Evolutionary conservation across 2,888 invertebrate genomes (phyloP).

Genomic region (Pseudeuparius sepicola): DNA sequence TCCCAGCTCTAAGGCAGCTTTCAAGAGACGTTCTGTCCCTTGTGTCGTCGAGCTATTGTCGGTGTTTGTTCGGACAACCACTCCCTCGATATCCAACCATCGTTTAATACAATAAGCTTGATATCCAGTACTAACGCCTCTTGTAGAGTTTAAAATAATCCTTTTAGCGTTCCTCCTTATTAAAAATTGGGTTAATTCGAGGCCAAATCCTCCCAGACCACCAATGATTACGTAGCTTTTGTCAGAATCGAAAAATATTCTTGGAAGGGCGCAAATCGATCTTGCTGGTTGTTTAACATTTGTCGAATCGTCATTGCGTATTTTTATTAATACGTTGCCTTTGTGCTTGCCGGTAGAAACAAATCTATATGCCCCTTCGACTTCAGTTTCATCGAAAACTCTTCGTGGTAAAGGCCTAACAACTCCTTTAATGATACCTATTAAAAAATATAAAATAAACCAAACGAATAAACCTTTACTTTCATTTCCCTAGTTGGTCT

Average conservation of each 20-base stretch:
- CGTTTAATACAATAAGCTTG: constrained; percentile 43
- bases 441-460: not conserved
- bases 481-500: too few relatives aligned
- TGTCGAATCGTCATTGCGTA: constrained; percentile 26
- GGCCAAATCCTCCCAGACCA: constrained; percentile 57
- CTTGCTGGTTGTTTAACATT: constrained; percentile 13
- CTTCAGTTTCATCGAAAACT: constrained; percentile 51
- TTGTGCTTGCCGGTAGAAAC: constrained; percentile 65
- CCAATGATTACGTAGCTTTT: constrained; percentile 37
- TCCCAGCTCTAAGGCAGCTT: constrained; percentile 37
- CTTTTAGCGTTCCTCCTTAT: constrained; percentile 48
- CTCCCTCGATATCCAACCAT: constrained; percentile 24
- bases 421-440: constrained; percentile 49
- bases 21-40: constrained; percentile 38
- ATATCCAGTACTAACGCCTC: constrained; percentile 49
- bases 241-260: constrained; percentile 27
- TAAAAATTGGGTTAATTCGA: constrained; percentile 52
- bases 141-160: constrained; percentile 49
- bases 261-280: constrained; percentile 21
- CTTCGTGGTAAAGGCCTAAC: constrained; percentile 58
- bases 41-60: constrained; percentile 34
- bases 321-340: constrained; percentile 54
- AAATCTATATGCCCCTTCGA: constrained; percentile 60
- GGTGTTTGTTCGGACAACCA: constrained; percentile 39
- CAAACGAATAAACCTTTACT: too few relatives aligned